Base-by-base conservation (phyloP, 2,113 vertebrate genomes). In the Shinisaurus crocodilurus region DNA sequence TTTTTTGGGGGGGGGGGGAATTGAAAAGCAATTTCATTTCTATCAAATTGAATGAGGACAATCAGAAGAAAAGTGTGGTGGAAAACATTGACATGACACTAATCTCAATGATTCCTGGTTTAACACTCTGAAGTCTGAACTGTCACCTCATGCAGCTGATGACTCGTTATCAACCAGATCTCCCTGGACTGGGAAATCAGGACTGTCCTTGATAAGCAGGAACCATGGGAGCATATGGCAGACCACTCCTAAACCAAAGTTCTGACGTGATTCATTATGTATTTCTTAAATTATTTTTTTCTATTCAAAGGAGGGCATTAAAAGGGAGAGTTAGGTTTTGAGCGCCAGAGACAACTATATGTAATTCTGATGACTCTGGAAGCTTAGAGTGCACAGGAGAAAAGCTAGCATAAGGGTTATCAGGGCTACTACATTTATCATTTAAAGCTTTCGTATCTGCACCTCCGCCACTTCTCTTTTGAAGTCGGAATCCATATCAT, bases 401-500 rank as follows among this genome's bases (percentile, higher is more conserved):
- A 95, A 94, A 80, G 74, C 60, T 94, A 87, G 93, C 25, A 65
- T 86, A 93, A 88, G 0, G 2, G 0, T 88, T 87, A 63, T 74
- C 48, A 89, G 87, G 95, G 67, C 5, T 60, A 70, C 29, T n/a
- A 32, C 29, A 23, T 70, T 48, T 48, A 70, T 70, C 65, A 85
- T 70, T 70, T 34, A 50, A 16, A 91, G n/a, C 90, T 94, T 92
- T 87, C 92, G 91, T 89, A 79, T 87, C 63, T 89, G 16, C 1
- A 0, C 37, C 0, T 1, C 72, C 2, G 15, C 83, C 43, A 32
- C 16, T 16, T 88, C 72, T 88, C 15, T 92, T 96, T 96, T 95
- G 82, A 89, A 94, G 70, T 81, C 92, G 63, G 60, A 60, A 6
- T 82, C 90, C 57, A 32, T 92, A 92, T 90, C 16, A 94, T 96